Evolutionary conservation across 2,797 vertebrate species (phyloP).

Genomic region (Artibeus jamaicensis): DNA sequence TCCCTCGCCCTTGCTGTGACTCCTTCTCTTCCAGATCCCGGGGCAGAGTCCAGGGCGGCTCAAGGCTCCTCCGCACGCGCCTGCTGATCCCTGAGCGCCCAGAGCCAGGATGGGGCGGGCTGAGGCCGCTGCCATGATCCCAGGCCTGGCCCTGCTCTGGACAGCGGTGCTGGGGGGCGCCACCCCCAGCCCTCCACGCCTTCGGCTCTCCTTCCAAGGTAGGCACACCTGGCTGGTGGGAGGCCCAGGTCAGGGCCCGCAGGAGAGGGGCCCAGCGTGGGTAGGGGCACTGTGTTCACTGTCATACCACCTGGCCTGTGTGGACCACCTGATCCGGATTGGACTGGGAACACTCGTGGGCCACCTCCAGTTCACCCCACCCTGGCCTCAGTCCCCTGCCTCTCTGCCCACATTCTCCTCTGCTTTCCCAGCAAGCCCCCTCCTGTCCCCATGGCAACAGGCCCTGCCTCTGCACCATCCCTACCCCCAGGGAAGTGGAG

Average conservation of each 20-base stretch:
- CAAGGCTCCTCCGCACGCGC: slow-evolving; percentile 51
- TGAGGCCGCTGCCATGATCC: slow-evolving; percentile 76
- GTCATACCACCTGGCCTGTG: neutral
- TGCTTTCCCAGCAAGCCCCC: slow-evolving; percentile 21
- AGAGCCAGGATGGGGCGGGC: slow-evolving; percentile 62
- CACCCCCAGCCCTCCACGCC: slow-evolving; percentile 68
- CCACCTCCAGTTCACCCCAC: slow-evolving; percentile 30
- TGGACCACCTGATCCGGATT: neutral
- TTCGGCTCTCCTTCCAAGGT: slow-evolving; percentile 83
- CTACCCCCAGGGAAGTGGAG: neutral
- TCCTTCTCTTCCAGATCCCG: slow-evolving; percentile 72
- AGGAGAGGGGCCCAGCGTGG: neutral
- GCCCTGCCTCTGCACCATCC: neutral
- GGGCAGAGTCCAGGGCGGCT: slow-evolving; percentile 74
- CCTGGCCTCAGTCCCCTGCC: neutral
- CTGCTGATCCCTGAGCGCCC: slow-evolving; percentile 61
- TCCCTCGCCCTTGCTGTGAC: slow-evolving; percentile 43
- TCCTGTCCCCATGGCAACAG: slow-evolving; percentile 56
- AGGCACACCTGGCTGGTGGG: slow-evolving; percentile 62
- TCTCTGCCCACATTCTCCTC: slow-evolving; percentile 31
- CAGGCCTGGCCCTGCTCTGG: slow-evolving; percentile 69
- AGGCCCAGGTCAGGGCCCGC: neutral
- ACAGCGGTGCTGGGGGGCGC: neutral
- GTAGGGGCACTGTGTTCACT: neutral
- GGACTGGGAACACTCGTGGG: neutral